Percentiles rank a stretch among this genome's conserved stretches.
Conservation (phyloP, 2,888 invertebrate species). For the Malthinus seriepunctatus region DNA sequence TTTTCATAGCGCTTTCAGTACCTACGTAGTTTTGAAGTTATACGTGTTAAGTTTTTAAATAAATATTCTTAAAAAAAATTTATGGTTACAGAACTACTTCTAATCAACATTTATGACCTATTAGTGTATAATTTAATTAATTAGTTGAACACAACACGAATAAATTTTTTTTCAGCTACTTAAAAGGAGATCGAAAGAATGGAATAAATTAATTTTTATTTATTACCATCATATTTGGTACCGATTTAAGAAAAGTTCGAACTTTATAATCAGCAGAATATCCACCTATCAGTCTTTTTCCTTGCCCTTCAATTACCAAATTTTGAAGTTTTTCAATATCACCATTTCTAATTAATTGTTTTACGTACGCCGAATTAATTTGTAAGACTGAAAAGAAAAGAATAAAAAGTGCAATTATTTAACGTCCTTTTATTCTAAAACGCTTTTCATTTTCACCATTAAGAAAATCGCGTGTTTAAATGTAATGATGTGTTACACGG, state of each 20-base stretch:
- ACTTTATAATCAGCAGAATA: constrained; percentile 64
- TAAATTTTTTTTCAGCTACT: too few relatives aligned
- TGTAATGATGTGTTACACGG: constrained; percentile 1
- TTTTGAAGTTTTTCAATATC: constrained; percentile 69
- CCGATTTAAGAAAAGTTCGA: constrained; percentile 65
- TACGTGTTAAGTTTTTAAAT: too few relatives aligned
- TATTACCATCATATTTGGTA: constrained; percentile 70
- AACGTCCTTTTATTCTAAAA: not conserved
- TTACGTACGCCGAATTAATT: constrained; percentile 59
- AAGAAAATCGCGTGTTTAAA: constrained; percentile 1
- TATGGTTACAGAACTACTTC: too few relatives aligned
- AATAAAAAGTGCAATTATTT: too few relatives aligned
- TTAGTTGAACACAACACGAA: too few relatives aligned
- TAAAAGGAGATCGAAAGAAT: too few relatives aligned
- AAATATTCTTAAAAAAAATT: too few relatives aligned
- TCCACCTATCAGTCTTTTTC: constrained; percentile 67
- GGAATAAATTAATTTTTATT: not conserved
- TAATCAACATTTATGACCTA: too few relatives aligned
- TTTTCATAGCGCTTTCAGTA: too few relatives aligned
- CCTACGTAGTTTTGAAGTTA: too few relatives aligned
- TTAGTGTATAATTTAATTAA: too few relatives aligned
- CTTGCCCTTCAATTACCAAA: constrained; percentile 70
- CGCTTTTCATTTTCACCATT: not conserved
- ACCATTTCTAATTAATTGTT: constrained; percentile 62
- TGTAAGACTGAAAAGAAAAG: constrained; percentile 52